A percentile compares a stretch with the other conserved stretches of the same genome.
Conservation (phyloP, 2,888 invertebrate species). For the Galerucella nymphaeae region DNA sequence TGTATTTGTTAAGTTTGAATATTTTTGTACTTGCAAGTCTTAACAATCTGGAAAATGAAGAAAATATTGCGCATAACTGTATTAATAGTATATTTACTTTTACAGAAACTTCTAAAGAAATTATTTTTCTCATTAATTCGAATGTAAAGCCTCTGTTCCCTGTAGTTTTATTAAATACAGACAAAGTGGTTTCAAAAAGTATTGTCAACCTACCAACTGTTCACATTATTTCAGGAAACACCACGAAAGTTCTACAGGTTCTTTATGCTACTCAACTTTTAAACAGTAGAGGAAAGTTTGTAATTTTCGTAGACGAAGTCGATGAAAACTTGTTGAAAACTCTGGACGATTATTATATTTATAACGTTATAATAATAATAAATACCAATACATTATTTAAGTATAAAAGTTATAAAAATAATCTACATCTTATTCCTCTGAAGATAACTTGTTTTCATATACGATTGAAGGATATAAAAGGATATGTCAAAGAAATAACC, state of each 20-base stretch:
- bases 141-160: background rate
- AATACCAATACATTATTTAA: background rate
- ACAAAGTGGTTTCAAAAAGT: background rate
- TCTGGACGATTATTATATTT: conserved; percentile 4
- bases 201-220: background rate
- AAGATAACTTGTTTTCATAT: background rate
- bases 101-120: background rate
- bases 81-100: background rate
- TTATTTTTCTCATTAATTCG: background rate
- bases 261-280: background rate
- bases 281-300: background rate
- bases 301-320: background rate
- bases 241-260: background rate
- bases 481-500: background rate
- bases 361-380: background rate
- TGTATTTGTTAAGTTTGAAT: too few species aligned
- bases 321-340: background rate
- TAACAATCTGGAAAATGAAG: background rate
- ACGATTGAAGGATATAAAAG: background rate
- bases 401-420: background rate
- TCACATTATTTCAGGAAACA: background rate
- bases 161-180: background rate
- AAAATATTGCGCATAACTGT: background rate
- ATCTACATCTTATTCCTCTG: background rate
- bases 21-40: background rate